Percentiles rank a stretch among this genome's conserved stretches.
Conservation (phyloP, 2,113 vertebrate species). For the Solea solea region DNA sequence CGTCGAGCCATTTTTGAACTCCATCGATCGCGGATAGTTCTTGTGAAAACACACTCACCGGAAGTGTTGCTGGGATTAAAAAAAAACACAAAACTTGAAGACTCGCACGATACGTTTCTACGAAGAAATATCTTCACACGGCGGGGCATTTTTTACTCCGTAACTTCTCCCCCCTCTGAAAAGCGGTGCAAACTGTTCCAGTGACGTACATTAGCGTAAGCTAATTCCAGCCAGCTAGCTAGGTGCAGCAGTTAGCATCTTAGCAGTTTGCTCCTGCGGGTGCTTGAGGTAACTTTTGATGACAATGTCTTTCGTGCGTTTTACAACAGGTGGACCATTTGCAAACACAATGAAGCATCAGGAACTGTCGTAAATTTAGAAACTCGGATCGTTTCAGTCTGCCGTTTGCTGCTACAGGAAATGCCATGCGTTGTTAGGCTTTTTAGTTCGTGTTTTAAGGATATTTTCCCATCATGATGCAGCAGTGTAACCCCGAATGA, state of each 20-base stretch:
- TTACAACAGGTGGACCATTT: conserved; percentile 49
- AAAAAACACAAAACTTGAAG: not conserved
- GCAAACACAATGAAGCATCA: not conserved
- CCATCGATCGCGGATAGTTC: conserved; percentile 43
- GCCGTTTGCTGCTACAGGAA: not conserved
- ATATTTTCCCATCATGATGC: conserved; percentile 40
- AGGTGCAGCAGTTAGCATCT: conserved; percentile 2
- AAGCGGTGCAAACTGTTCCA: conserved; percentile 24
- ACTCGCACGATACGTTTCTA: not conserved
- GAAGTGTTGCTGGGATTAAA: conserved; percentile 34
- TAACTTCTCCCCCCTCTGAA: conserved; percentile 24
- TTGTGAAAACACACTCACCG: conserved; percentile 30
- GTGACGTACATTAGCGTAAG: conserved; percentile 22
- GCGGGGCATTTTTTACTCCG: not conserved
- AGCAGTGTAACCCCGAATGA: conserved; percentile 36
- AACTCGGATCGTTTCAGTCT: not conserved
- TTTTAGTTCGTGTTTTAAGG: conserved; percentile 39
- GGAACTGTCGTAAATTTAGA: not conserved
- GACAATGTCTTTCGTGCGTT: conserved; percentile 31
- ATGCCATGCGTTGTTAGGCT: conserved; percentile 35
- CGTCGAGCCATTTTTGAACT: conserved; percentile 57
- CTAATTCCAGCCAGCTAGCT: conserved; percentile 63
- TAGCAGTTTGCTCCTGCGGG: conserved; percentile 9
- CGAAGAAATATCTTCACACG: not conserved
- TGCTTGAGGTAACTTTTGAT: conserved; percentile 28